Evolutionary conservation across 1,140 invertebrate genomes (phyloP), one percentile per base, ranked within the genome.

Genomic region (Physella acuta): DNA sequence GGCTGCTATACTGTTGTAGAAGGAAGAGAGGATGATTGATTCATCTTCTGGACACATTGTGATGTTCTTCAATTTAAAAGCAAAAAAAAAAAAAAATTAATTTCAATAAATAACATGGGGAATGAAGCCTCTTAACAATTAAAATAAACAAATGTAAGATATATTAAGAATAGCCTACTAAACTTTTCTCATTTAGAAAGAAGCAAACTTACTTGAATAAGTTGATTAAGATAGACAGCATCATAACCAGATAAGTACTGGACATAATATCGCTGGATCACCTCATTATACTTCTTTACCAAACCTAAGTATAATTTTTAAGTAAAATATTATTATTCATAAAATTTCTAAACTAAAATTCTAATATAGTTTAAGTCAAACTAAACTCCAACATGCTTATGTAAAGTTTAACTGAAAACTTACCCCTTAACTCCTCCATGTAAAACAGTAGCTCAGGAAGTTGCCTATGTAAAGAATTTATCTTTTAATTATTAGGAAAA

Each of bases 251-350:
- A 91, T 37, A 99, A 86, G 88, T 96, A 99, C 85, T 98, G 96
- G 28, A 98, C 92, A 85, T 98, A 99, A 85, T 99, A 99, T 70
- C 95, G 88, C 84, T 99, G 95, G 86, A 99, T 93, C 1, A 99
- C 95, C 88, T 97, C 93, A 76, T 92, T 94, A 82, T 98, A 97
- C 82, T 97, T 97, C 65, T 94, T 88, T 4, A 97, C 92, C 53
- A 98, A 81, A 44, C 93, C 94, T 89, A 72, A 55, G 73, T 5
- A 37, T 51, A 49, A n/a, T n/a, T n/a, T n/a, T n/a, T n/a, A n/a
- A n/a, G n/a, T n/a, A n/a, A n/a, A n/a, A n/a, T n/a, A n/a, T n/a
- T n/a, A n/a, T n/a, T n/a, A n/a, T n/a, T n/a, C n/a, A n/a, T n/a
- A n/a, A n/a, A n/a, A n/a, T n/a, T n/a, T n/a, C n/a, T n/a, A n/a